phyloP scores from a whole-genome alignment of 1,140 invertebrate genomes.

The Brachionus rotundiformis region DNA sequence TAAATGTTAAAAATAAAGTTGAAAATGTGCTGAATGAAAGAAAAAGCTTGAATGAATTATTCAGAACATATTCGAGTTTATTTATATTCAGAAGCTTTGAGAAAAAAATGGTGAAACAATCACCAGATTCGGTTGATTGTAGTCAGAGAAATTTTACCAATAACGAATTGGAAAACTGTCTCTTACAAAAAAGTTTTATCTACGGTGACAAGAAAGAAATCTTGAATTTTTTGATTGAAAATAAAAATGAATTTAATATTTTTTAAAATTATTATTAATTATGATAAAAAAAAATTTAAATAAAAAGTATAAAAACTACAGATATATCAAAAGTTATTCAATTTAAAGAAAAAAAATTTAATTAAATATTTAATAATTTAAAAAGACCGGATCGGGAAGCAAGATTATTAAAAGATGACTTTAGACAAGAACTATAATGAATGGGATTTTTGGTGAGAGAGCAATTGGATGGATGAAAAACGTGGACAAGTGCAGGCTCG shows the following conservation, averaged over 20 bases:
- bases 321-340: too few species aligned
- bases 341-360: too few species aligned
- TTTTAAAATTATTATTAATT: not conserved
- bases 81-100: not conserved
- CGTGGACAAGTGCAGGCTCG: constrained; percentile 79
- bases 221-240: not conserved
- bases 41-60: not conserved
- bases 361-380: not conserved
- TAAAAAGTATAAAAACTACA: too few species aligned
- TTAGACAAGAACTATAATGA: not conserved
- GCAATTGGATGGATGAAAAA: constrained; percentile 83
- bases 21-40: not conserved
- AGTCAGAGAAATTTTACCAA: not conserved
- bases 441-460: not conserved
- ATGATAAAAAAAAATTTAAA: not conserved
- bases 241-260: not conserved
- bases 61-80: not conserved
- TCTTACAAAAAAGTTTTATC: not conserved
- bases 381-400: not conserved
- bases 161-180: not conserved
- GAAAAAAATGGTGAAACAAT: not conserved
- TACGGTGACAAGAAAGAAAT: not conserved
- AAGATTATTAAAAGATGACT: not conserved
- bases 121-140: not conserved
- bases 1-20: not conserved